These are phyloP conservation scores for Drosophila varians DNA, from an alignment of 1,140 invertebrate genomes.

Conservation along the genomic window DNA sequence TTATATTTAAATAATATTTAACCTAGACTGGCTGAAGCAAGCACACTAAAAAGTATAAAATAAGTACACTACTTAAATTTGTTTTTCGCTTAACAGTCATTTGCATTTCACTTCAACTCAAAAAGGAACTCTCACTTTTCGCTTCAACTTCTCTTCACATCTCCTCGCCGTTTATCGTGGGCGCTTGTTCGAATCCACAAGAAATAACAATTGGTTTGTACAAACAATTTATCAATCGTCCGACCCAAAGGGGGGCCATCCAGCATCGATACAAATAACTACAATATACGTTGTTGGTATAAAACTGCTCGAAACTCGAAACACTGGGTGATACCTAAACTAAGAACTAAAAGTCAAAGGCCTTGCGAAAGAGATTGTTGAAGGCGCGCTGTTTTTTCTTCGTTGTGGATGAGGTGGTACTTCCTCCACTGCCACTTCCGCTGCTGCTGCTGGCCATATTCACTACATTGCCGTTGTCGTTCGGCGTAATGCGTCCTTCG, in stretches of 20 bases:
- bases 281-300: conserved; percentile 4
- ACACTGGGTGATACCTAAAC: conserved; percentile 29
- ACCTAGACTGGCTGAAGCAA: conserved; percentile 24
- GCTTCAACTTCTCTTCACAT: conserved; percentile 2
- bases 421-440: conserved; percentile 54
- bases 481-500: conserved; percentile 38
- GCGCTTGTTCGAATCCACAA: conserved; percentile 5
- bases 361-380: conserved; percentile 81
- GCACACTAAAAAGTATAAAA: conserved; percentile 30
- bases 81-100: conserved; percentile 62
- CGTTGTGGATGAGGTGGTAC: conserved; percentile 73
- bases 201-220: conserved; percentile 38
- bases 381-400: conserved; percentile 79
- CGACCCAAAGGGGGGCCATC: not conserved
- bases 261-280: conserved; percentile 4
- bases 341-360: conserved; percentile 57
- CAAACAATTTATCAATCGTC: conserved; percentile 18
- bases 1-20: conserved; percentile 9
- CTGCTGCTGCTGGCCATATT: conserved; percentile 44
- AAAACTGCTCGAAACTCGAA: conserved; percentile 15
- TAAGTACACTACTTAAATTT: conserved; percentile 57
- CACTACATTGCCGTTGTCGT: conserved; percentile 39
- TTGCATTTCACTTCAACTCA: conserved; percentile 66
- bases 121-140: conserved; percentile 61
- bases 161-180: not conserved